Base-by-base conservation (phyloP, 2,113 vertebrate species). In the Forbesichthys agassizii region DNA sequence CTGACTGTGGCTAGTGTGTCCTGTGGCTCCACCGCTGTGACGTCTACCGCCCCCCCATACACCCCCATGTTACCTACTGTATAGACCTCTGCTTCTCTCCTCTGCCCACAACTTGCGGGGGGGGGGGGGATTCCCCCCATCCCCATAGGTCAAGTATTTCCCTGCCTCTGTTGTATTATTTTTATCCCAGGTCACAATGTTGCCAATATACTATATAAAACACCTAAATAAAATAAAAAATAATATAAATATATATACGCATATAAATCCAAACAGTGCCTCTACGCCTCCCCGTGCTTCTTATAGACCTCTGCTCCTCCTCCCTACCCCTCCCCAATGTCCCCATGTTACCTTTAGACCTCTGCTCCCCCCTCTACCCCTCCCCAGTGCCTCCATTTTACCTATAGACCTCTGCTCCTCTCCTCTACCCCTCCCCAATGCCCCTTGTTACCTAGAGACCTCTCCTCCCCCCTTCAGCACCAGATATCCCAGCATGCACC, bases 401-500 rank as follows among this genome's bases (percentile, higher is more conserved):
- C 16, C 16, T 16, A 16, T 16, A 16, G 16, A 16, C 16, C 16
- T 16, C 16, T 16, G 16, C 16, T 16, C 16, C 16, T 16, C 16
- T 16, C 78, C 79, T 64, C 66, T 80, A 75, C 54, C 36, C 47
- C 48, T 55, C 49, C 54, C 79, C 81, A 77, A 65, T 61, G 79
- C 75, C 27, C 77, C 20, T 1, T 20, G 20, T 20, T 20, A 20
- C 20, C 20, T 20, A 20, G 8, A 33, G 13, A 46, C 48, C 11
- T 51, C 12, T 61, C 74, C 53, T 84, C 85, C 72, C 77, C 82
- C 81, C 86, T 77, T 52, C 49, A 75, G 78, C 78, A 86, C 87
- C 91, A 92, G 82, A 77, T 88, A 88, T 90, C 90, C 89, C 90
- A 86, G 75, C 86, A 84, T 88, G 82, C 86, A 69, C 85, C 70